Evolutionary conservation across 2,888 invertebrate genomes (phyloP).

Genomic region (Anoplius nigerrimus): DNA sequence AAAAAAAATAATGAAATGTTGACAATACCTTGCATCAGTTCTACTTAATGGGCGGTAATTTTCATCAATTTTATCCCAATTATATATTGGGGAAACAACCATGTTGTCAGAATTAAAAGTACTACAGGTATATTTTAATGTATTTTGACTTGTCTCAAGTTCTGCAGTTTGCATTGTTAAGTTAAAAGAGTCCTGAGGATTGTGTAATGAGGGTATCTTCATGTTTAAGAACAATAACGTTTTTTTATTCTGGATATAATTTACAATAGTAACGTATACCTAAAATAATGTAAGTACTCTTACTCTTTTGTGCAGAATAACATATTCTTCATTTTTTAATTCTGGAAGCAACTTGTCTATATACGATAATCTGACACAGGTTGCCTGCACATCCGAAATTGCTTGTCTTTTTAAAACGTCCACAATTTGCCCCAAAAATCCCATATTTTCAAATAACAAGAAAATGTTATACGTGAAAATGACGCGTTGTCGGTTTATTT

Average conservation of each 20-base stretch:
- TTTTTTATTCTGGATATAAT: slow-evolving; percentile 16
- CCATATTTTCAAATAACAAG: no score
- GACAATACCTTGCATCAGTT: slow-evolving; percentile 49
- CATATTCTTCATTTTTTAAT: slow-evolving; percentile 69
- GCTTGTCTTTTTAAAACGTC: no score
- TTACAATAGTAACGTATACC: neutral
- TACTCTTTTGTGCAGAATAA: neutral
- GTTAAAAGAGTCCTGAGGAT: neutral
- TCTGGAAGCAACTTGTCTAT: neutral
- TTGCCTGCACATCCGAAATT: neutral
- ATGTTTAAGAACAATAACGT: no score
- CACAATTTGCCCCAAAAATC: no score
- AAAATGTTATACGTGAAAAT: no score
- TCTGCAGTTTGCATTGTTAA: slow-evolving; percentile 20
- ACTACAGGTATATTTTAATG: slow-evolving; percentile 57
- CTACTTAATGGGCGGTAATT: slow-evolving; percentile 50
- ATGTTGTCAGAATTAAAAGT: slow-evolving; percentile 53
- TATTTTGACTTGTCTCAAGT: slow-evolving; percentile 60
- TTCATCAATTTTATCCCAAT: slow-evolving; percentile 59
- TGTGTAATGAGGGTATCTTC: neutral
- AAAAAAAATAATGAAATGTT: neutral
- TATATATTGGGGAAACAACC: slow-evolving; percentile 33
- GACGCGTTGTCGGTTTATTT: no score
- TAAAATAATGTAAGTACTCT: neutral
- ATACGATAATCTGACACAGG: neutral